A percentile compares a stretch with the other conserved stretches of the same genome.
phyloP scores from a whole-genome alignment of 1,140 invertebrate genomes.

The Hycleus phaleratus region DNA sequence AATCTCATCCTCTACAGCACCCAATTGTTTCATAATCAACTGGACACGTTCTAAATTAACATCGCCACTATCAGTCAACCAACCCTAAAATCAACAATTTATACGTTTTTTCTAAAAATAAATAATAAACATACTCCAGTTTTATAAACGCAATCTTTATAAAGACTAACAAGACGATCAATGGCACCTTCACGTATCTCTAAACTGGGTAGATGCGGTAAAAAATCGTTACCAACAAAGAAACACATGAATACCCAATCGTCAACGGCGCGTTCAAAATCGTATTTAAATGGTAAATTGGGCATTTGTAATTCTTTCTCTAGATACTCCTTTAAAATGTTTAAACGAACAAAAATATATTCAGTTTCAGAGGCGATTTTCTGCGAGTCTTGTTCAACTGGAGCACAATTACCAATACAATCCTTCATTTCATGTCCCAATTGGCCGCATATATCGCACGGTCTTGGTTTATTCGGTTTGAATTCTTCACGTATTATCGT shows the following conservation, averaged over 20 bases:
- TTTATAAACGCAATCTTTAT: constrained; percentile 92
- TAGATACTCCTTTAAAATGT: constrained; percentile 91
- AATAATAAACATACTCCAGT: constrained; percentile 48
- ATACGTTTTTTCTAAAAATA: too few species aligned
- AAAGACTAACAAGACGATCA: constrained; percentile 86
- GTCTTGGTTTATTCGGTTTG: constrained; percentile 90
- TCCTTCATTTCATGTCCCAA: constrained; percentile 93
- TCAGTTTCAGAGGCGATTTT: constrained; percentile 59
- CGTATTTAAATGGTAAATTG: constrained; percentile 85
- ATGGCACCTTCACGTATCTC: constrained; percentile 98
- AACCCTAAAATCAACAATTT: constrained; percentile 48
- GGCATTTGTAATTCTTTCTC: constrained; percentile 87
- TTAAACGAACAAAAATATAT: constrained; percentile 87
- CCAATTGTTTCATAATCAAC: constrained; percentile 88
- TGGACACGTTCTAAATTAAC: constrained; percentile 90
- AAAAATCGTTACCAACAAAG: constrained; percentile 99
- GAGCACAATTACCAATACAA: constrained; percentile 59
- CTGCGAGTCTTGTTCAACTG: constrained; percentile 25
- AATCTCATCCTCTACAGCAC: constrained; percentile 94
- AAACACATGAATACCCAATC: constrained; percentile 99
- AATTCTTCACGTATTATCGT: constrained; percentile 98
- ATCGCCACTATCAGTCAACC: constrained; percentile 89
- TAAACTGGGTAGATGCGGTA: constrained; percentile 95
- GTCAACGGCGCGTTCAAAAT: constrained; percentile 86
- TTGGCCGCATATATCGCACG: constrained; percentile 96